These are phyloP conservation scores for Aurelia sp. DNA, from an alignment of 30 jellyfish, hydroid and myxozoan genomes.

Conservation along the genomic window DNA sequence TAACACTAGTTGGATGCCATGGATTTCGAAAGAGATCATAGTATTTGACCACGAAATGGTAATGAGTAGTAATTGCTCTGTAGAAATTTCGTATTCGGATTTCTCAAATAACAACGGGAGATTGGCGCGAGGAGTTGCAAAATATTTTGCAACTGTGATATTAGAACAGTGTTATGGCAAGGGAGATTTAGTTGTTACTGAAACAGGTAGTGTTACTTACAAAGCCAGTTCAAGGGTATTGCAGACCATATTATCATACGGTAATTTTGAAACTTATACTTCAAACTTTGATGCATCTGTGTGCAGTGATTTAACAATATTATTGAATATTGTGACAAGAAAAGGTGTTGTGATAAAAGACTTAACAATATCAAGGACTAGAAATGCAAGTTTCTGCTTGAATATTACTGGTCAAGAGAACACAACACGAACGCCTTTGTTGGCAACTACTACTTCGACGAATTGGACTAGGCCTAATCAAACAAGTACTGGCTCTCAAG, in stretches of 20 bases:
- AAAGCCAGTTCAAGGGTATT: not conserved
- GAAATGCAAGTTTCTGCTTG: not conserved
- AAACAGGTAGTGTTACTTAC: not conserved
- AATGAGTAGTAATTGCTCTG: slow-evolving; percentile 24
- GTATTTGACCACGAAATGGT: slow-evolving; percentile 56
- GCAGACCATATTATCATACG: not conserved
- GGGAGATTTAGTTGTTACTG: not conserved
- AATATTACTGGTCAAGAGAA: not conserved
- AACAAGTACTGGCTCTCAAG: not conserved
- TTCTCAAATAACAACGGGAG: not conserved
- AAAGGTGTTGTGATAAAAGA: not conserved
- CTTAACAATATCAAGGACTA: not conserved
- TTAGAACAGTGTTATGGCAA: not conserved
- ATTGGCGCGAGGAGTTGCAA: not conserved
- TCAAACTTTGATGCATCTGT: not conserved
- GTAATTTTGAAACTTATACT: not conserved
- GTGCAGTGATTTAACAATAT: not conserved
- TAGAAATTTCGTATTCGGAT: not conserved
- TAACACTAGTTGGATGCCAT: slow-evolving; percentile 21
- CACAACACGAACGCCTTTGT: not conserved
- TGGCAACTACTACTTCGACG: not conserved
- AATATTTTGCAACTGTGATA: not conserved
- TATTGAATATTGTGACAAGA: not conserved
- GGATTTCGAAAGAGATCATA: slow-evolving; percentile 33
- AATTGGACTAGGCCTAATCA: not conserved